phyloP scores from a whole-genome alignment of 2,113 vertebrate species.

The Anoura caudifer region DNA sequence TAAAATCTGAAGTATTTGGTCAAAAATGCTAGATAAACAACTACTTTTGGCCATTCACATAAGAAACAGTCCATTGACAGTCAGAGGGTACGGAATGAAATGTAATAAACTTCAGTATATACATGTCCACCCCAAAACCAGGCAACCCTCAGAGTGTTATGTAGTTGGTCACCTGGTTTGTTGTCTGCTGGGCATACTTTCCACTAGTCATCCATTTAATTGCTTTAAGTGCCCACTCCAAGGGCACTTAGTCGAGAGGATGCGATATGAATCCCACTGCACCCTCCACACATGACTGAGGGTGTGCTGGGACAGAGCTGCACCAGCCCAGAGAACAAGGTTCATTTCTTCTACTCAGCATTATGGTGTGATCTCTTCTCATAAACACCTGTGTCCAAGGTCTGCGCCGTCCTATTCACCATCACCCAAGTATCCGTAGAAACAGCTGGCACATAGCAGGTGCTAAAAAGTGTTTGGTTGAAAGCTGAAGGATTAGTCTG shows the following conservation, averaged over 20 bases:
- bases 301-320: neutral
- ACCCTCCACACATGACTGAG: rapidly evolving
- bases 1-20: neutral
- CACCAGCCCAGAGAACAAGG: neutral
- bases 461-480: neutral
- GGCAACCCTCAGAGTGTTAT: neutral
- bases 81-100: neutral
- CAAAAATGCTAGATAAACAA: neutral
- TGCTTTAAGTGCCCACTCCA: neutral
- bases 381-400: neutral
- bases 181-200: neutral
- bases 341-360: neutral
- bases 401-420: neutral
- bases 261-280: neutral
- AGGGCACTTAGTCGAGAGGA: neutral
- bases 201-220: neutral
- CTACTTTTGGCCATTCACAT: neutral
- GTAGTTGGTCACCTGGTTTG: neutral
- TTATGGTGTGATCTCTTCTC: neutral
- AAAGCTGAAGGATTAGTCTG: neutral
- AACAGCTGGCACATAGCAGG: neutral
- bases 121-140: neutral
- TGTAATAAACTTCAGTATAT: neutral
- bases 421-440: neutral
- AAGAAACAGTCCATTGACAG: neutral